Base-by-base conservation (phyloP, 1,140 invertebrate species). In the Calliphora vicina region DNA sequence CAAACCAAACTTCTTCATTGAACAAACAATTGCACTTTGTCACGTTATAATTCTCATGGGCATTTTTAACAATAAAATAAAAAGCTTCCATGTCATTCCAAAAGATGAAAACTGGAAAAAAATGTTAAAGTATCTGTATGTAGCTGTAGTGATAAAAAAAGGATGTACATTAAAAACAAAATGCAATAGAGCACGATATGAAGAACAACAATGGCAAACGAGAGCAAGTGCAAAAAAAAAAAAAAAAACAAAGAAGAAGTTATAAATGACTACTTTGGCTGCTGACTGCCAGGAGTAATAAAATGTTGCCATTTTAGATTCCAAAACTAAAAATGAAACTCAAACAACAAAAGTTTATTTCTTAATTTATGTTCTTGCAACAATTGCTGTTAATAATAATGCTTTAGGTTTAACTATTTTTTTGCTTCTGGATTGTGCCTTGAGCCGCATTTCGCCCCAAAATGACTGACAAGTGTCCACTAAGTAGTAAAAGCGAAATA, bases 1-100 rank as follows among this genome's bases (percentile, higher is more conserved):
- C n/a, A n/a, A n/a, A n/a, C n/a, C 23, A 23, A 25, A 61, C 25
- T 27, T 15, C 23, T 81, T n/a, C 80, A 81, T 61, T 81, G 50
- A 81, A 81, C 80, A 81, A n/a, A 81, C 80, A 81, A 81, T 81
- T 81, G 80, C 80, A 81, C 80, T 81, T 81, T 81, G 57, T 20
- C 80, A 81, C 80, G 57, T 61, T 43, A 43, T 43, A 45, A 45
- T 43, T 43, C 74, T 78, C 80, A 81, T 67, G 45, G 80, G 45
- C 80, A 81, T 61, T 67, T 61, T 81, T 81, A 81, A 81, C 45
- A 61, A 78, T 23, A 81, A 81, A 61, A 81, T 61, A 29, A 57
- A 17, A 12, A 57, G n/a, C 23, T 43, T 61, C 26, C 67, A 20
- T 72, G 20, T 25, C 35, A 35, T 35, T 35, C 15, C 23, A 25